These are phyloP conservation scores for Enoplosus armatus DNA, from an alignment of 2,797 vertebrate genomes.

Conservation along the genomic window DNA sequence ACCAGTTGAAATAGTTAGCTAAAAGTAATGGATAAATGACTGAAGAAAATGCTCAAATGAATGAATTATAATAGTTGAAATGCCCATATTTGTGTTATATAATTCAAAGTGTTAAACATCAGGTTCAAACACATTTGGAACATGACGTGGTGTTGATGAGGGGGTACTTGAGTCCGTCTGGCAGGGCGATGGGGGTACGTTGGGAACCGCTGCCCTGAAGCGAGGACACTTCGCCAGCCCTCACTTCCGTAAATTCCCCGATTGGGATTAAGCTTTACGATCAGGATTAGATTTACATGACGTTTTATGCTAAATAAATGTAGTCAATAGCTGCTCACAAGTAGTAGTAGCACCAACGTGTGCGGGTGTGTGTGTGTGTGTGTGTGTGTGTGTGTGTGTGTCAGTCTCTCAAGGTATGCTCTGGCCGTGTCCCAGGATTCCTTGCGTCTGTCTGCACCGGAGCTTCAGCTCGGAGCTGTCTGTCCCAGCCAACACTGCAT, in stretches of 20 bases:
- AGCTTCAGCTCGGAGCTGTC: conserved; percentile 51
- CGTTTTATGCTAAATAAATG: conserved; percentile 1
- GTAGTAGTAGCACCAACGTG: neutral
- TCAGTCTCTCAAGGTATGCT: conserved; percentile 25
- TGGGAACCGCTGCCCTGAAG: neutral
- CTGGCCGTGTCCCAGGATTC: conserved; percentile 67
- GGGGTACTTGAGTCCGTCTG: neutral
- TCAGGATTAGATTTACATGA: neutral
- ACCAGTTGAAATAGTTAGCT: neutral
- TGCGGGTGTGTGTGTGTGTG: conserved; percentile 1
- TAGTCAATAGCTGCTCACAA: neutral
- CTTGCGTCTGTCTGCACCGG: conserved; percentile 68
- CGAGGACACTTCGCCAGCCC: neutral
- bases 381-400: neutral
- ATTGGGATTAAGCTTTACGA: neutral
- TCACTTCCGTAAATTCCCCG: neutral
- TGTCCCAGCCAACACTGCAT: conserved; percentile 62
- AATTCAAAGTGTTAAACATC: too few species aligned
- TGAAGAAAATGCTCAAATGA: neutral
- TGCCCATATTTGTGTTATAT: neutral
- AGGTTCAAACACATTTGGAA: too few species aligned
- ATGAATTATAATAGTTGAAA: neutral
- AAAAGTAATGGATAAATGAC: neutral
- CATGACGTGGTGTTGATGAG: neutral
- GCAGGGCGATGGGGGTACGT: neutral